Conservation (phyloP, 2,113 vertebrate species). For the Tragulus kanchil region DNA sequence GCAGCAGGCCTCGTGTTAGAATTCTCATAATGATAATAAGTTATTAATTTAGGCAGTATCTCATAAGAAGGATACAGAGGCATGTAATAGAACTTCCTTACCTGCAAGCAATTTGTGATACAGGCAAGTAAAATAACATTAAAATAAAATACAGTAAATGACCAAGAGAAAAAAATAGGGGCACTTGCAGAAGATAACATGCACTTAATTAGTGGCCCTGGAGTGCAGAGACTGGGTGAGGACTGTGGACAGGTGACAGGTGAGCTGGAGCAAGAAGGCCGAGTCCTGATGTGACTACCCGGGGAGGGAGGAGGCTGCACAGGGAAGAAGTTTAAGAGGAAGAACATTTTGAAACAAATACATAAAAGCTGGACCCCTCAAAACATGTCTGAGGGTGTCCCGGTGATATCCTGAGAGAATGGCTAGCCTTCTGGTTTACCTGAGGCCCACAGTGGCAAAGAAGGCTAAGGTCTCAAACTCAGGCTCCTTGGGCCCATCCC, state of each 20-base stretch:
- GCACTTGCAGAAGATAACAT: neutral
- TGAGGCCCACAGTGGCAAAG: neutral
- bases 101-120: neutral
- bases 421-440: neutral
- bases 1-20: neutral
- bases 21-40: neutral
- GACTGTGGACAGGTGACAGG: neutral
- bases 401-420: neutral
- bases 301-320: neutral
- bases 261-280: neutral
- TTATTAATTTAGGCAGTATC: neutral
- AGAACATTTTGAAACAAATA: rapidly evolving
- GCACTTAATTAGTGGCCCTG: neutral
- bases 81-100: neutral
- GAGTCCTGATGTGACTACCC: rapidly evolving
- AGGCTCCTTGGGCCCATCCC: neutral
- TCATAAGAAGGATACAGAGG: neutral
- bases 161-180: neutral
- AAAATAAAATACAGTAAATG: neutral
- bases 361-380: neutral
- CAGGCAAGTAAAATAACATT: neutral
- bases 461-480: no score
- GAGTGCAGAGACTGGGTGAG: neutral
- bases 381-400: neutral
- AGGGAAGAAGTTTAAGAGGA: neutral